Evolutionary conservation across 92 coral and sea anemone species (phyloP).

Genomic region (Palythoa heliodiscus): DNA sequence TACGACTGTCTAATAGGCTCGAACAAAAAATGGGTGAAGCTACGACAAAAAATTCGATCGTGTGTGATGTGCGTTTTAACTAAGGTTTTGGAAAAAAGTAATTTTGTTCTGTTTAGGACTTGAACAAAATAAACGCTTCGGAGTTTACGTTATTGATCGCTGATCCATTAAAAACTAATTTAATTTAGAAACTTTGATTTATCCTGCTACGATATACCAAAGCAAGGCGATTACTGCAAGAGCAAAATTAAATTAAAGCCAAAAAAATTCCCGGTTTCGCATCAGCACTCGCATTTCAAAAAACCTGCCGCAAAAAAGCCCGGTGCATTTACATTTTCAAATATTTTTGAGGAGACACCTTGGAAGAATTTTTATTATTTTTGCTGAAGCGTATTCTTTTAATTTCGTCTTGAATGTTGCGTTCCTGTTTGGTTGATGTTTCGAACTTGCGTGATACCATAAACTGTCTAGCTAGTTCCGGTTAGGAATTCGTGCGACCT

Average conservation of each 20-base stretch:
- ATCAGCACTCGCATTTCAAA: neutral
- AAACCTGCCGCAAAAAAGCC: neutral
- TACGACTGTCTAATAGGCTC: too few relatives aligned
- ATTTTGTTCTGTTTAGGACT: neutral
- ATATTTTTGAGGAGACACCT: too few relatives aligned
- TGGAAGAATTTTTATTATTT: too few relatives aligned
- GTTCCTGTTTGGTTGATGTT: too few relatives aligned
- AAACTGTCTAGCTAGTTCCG: neutral
- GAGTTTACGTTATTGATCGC: neutral
- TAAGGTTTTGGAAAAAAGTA: too few relatives aligned
- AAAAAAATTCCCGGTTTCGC: too few relatives aligned
- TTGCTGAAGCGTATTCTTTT: too few relatives aligned
- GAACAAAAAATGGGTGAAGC: too few relatives aligned
- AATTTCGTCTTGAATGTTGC: too few relatives aligned
- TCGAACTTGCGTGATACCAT: too few relatives aligned
- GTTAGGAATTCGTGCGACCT: neutral
- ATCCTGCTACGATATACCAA: neutral
- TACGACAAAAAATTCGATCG: too few relatives aligned
- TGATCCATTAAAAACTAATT: neutral
- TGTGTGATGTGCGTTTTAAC: too few relatives aligned
- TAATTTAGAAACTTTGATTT: conserved; percentile 4
- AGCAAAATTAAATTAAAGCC: neutral
- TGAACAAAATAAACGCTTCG: neutral
- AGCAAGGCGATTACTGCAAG: neutral
- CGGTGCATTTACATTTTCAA: neutral